These are phyloP conservation scores for Leucania comma DNA, from an alignment of 2,888 invertebrate genomes.

Conservation along the genomic window DNA sequence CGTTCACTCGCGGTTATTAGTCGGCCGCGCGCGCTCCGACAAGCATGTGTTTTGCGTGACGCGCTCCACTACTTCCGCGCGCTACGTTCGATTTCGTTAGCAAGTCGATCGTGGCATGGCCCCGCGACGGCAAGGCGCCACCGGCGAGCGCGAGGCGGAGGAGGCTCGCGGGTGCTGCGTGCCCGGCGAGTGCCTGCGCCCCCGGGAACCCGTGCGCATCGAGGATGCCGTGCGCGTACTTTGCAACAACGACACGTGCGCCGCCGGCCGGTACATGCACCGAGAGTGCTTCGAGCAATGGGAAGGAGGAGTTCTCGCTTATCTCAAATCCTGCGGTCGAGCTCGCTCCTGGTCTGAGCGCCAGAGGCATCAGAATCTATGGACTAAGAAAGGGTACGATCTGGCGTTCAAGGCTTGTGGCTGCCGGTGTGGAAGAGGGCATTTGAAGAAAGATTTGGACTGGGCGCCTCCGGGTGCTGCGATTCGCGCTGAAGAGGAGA, in stretches of 20 bases:
- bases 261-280: constrained; percentile 98
- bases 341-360: constrained; percentile 98
- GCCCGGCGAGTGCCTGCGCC: constrained; percentile 95
- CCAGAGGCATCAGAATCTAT: constrained; percentile 98
- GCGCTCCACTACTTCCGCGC: constrained; percentile 80
- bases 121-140: constrained; percentile 88
- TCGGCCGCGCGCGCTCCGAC: constrained; percentile 91
- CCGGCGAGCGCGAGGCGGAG: constrained; percentile 87
- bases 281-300: constrained; percentile 98
- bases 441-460: constrained; percentile 98
- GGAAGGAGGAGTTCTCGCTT: constrained; percentile 97
- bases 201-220: constrained; percentile 91
- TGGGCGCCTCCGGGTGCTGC: constrained; percentile 95
- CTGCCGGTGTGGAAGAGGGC: constrained; percentile 98
- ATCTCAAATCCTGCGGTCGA: constrained; percentile 97
- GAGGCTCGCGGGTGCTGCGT: constrained; percentile 94
- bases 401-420: constrained; percentile 98
- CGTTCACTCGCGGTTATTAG: constrained; percentile 91
- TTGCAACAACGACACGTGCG: constrained; percentile 98
- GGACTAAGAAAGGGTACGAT: constrained; percentile 99
- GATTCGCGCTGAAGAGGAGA: constrained; percentile 87
- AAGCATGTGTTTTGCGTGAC: constrained; percentile 91
- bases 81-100: constrained; percentile 87
- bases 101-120: constrained; percentile 84
- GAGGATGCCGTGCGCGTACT: constrained; percentile 96